Evolutionary conservation across 2,797 vertebrate species (phyloP), one percentile per base, ranked within the genome.

Genomic region (Vespertilio murinus): DNA sequence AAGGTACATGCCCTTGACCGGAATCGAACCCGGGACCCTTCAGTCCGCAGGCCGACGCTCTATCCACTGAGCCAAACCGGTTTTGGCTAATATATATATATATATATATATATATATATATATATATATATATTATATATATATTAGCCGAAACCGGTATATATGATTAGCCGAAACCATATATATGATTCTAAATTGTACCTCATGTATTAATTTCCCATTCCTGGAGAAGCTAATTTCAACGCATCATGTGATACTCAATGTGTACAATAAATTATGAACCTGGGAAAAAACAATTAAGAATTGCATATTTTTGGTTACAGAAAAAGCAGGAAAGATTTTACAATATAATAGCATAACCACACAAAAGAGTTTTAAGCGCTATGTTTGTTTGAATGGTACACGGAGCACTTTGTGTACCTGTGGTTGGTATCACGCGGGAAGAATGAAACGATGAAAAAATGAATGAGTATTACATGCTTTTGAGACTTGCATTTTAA

Each of bases 401-500:
- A 81, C 79, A 69, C 2, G 54, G 40, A 94, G 42, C 25, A 64
- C 17, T 90, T 73, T 84, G 75, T 65, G 7, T 78, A 52, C 10
- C 20, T 70, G 12, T 30, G 22, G n/a, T 88, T 92, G 38, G 16
- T 80, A 65, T 54, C 91, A 49, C 14, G 40, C 13, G 10, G 17
- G 40, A 86, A 56, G 52, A 80, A 86, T 75, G 65, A 89, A 86
- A 78, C 82, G 59, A 70, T 54, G 14, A 59, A 70, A 91, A 84
- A 56, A 35, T 1, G 2, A 91, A 59, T 49, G 35, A 42, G 35
- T 75, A 83, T 82, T 80, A 83, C 22, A 45, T 77, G 30, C 8
- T 80, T 97, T 84, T 92, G 81, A 92, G 88, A 92, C 25, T 84
- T 73, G 18, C 75, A 65, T 85, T 90, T 85, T 3, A 70, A 94